phyloP scores from a whole-genome alignment of 2,113 vertebrate genomes.

The Symphodus melops region DNA sequence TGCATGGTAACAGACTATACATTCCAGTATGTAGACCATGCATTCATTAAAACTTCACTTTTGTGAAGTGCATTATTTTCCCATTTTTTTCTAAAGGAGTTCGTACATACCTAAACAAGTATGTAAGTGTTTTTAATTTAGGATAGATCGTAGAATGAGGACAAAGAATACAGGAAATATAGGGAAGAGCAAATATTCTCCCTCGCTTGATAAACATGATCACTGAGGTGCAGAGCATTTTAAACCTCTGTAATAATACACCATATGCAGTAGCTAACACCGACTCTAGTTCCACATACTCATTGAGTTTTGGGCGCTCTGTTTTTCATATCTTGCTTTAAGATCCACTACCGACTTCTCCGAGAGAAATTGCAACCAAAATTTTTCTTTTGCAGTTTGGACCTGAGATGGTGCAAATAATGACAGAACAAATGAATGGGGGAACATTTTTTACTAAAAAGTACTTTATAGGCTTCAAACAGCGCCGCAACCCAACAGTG shows the following conservation, averaged over 20 bases:
- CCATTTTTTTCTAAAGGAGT: conserved; percentile 7
- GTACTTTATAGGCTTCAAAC: too few relatives aligned
- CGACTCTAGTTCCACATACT: not conserved
- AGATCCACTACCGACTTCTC: too few relatives aligned
- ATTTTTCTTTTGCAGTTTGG: too few relatives aligned
- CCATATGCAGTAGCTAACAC: not conserved
- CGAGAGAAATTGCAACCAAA: too few relatives aligned
- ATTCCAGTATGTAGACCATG: conserved; percentile 40
- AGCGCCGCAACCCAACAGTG: too few relatives aligned
- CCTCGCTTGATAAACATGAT: conserved; percentile 5
- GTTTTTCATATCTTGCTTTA: too few relatives aligned
- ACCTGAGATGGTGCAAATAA: too few relatives aligned
- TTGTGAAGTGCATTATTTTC: conserved; percentile 38
- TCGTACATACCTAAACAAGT: conserved; percentile 14
- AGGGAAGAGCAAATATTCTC: conserved; percentile 16
- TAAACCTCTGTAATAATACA: not conserved
- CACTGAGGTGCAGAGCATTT: not conserved
- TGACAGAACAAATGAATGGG: not conserved
- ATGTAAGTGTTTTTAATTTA: not conserved
- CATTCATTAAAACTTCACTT: conserved; percentile 61
- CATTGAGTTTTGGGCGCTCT: too few relatives aligned
- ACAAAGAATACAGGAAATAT: conserved; percentile 4
- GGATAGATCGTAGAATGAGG: conserved; percentile 50
- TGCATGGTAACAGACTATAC: conserved; percentile 70
- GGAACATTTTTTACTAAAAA: not conserved